Percentiles rank a stretch among this genome's conserved stretches.
phyloP scores from a whole-genome alignment of 1,140 invertebrate genomes.

The Galendromus occidentalis region DNA sequence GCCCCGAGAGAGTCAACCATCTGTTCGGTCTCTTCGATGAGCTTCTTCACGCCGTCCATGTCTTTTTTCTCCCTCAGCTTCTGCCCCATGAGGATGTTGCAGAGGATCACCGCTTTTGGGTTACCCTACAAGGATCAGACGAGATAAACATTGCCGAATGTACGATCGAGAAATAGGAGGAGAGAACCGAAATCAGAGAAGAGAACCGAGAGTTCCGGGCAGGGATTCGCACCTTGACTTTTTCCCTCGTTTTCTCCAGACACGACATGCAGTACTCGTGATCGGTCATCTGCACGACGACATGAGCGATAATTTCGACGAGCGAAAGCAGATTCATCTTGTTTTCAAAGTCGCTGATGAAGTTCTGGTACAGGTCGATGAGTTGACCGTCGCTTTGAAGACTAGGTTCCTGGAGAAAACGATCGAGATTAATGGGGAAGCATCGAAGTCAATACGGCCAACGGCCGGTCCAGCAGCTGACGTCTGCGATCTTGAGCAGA shows the following conservation, averaged over 20 bases:
- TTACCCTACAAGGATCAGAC: conserved; percentile 56
- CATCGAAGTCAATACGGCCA: too few species aligned
- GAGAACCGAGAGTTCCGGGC: too few species aligned
- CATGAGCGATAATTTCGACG: conserved; percentile 59
- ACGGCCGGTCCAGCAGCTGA: too few species aligned
- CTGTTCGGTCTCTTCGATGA: conserved; percentile 71
- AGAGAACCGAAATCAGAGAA: neutral
- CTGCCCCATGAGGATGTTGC: conserved; percentile 62
- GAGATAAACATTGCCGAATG: neutral
- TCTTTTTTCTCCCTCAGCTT: conserved; percentile 63
- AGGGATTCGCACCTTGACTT: neutral
- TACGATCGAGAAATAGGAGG: neutral
- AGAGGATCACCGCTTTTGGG: conserved; percentile 61
- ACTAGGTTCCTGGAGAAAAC: neutral
- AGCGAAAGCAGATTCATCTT: conserved; percentile 83
- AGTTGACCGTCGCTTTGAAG: neutral
- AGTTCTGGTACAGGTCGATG: conserved; percentile 68
- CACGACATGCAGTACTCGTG: conserved; percentile 16
- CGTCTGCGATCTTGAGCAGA: too few species aligned
- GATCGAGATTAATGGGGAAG: too few species aligned
- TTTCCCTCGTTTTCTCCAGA: neutral
- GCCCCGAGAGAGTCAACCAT: conserved; percentile 72
- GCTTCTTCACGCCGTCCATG: conserved; percentile 48
- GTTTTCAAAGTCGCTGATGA: conserved; percentile 78
- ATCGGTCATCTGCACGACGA: conserved; percentile 51